Conservation (phyloP, 1,140 invertebrate species). For the Chironomus tepperi region DNA sequence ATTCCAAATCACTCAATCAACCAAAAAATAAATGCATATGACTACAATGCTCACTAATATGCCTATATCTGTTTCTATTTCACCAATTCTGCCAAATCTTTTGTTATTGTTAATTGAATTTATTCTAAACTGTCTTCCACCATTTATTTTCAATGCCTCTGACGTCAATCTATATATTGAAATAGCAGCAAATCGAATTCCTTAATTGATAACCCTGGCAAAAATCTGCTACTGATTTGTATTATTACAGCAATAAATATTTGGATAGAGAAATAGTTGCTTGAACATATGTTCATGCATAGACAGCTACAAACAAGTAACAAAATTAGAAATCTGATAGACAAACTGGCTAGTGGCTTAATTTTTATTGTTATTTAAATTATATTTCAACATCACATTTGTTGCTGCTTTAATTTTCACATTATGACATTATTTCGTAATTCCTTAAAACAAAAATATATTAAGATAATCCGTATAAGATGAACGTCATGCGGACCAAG, state of each 20-base stretch:
- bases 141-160: no score
- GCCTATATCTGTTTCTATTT: no score
- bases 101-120: no score
- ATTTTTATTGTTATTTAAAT: neutral
- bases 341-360: neutral
- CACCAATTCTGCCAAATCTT: no score
- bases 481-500: slow-evolving; percentile 3
- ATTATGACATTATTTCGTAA: neutral
- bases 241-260: neutral
- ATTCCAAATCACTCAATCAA: no score
- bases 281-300: neutral
- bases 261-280: neutral
- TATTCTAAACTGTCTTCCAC: no score
- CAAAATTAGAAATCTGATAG: neutral
- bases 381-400: no score
- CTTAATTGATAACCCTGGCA: no score
- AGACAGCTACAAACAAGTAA: neutral
- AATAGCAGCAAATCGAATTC: no score
- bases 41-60: no score
- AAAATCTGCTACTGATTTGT: neutral
- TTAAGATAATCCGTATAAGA: neutral
- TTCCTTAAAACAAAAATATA: neutral
- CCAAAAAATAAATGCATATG: no score
- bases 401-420: neutral
- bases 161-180: no score